Percentiles rank a stretch among this genome's conserved stretches.
phyloP scores from a whole-genome alignment of 2,888 invertebrate species.

The Latrodectus hesperus region DNA sequence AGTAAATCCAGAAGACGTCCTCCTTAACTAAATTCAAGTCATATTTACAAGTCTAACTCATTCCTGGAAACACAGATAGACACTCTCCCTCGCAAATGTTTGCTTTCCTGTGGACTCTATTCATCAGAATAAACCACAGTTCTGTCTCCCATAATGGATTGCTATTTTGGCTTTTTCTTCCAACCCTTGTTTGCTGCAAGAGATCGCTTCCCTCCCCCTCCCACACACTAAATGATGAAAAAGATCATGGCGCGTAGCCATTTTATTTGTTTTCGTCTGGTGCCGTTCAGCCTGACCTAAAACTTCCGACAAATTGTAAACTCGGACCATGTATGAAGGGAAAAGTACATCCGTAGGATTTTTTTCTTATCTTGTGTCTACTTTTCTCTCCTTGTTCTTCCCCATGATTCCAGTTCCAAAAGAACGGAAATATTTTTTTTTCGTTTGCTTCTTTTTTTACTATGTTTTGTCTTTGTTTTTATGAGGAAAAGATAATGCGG shows the following conservation, averaged over 20 bases:
- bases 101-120: constrained; percentile 29
- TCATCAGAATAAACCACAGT: constrained; percentile 53
- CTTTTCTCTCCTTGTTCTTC: constrained; percentile 2
- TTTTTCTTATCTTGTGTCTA: background rate
- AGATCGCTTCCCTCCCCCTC: constrained; percentile 15
- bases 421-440: background rate
- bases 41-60: constrained; percentile 3
- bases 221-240: constrained; percentile 17
- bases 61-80: constrained; percentile 20
- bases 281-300: constrained; percentile 52
- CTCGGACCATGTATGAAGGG: constrained; percentile 1
- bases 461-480: constrained; percentile 11
- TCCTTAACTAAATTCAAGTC: too few relatives aligned
- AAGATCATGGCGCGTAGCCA: constrained; percentile 32
- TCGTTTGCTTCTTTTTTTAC: background rate
- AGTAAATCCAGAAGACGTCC: background rate
- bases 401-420: constrained; percentile 8
- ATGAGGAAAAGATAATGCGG: background rate
- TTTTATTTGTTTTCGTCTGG: constrained; percentile 35
- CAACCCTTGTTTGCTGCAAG: constrained; percentile 27
- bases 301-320: constrained; percentile 32
- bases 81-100: constrained; percentile 44
- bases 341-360: constrained; percentile 36
- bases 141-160: constrained; percentile 40
- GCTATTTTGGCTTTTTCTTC: constrained; percentile 44